Evolutionary conservation across 2,113 vertebrate species (phyloP), one percentile per base, ranked within the genome.

Genomic region (Burhinus oedicnemus): DNA sequence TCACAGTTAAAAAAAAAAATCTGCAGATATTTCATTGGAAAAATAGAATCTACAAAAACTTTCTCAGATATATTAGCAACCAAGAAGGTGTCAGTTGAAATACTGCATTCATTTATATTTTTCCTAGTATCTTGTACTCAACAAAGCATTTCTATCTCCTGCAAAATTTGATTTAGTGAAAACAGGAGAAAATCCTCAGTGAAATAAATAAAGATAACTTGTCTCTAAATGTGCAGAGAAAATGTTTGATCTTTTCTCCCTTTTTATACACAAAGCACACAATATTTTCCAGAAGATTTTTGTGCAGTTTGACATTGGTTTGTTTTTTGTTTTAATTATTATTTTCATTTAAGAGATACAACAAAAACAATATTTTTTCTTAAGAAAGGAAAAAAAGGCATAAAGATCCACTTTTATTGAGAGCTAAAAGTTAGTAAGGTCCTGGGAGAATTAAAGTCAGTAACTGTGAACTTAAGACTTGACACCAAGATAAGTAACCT

Each of bases 381-480:
- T 66, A 70, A 42, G 36, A 91, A 65, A 47, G 19, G 2, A 15
- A 23, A 64, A 45, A n/a, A 66, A 68, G 6, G 11, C 64, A 29
- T 55, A 84, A 95, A 90, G 30, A 91, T 52, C n/a, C 55, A 66
- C 19, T 69, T 74, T 72, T 84, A 86, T 30, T 79, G 27, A 52
- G 54, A 82, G 34, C 18, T 87, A 55, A 38, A 84, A 87, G 55
- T 76, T 94, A 95, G 74, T 89, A 96, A 91, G 83, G 3, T 91
- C 72, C 80, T 72, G 45, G 11, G 75, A 93, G 80, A 94, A 89
- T 30, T n/a, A 40, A 51, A 89, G 83, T 89, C 77, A 92, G 66
- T 69, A 94, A 71, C 38, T 58, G 75, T 87, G 75, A 92, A 95
- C 49, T 57, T 90, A 83, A 81, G 49, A 32, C 5, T 58, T 44